Base-by-base conservation (phyloP, 2,888 invertebrate genomes). In the Halictus ligatus region DNA sequence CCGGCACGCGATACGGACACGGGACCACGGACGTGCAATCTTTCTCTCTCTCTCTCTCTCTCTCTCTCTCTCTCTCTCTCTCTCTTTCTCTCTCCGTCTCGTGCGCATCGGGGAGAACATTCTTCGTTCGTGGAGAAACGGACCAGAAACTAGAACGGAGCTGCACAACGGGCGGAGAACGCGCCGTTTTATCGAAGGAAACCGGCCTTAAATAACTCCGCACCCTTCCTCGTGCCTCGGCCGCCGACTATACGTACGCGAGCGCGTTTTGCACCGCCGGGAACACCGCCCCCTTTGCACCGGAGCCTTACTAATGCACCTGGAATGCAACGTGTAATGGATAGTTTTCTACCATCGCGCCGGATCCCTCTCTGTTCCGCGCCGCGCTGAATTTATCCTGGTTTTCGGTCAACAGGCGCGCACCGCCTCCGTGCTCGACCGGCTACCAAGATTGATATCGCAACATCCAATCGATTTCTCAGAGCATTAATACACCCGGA, bases 161-260 rank as follows among this genome's bases (percentile, higher is more conserved):
- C 60, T 77, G 46, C 69, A 50, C 35, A 72, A 71, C 60, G 78
- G n/a, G 72, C 67, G 67, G 18, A 46, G 43, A 72, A 75, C 86
- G 71, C 71, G 77, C 78, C 64, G 83, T 78, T 89, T 83, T 82
- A 84, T 83, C 81, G 89, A 75, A 78, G 75, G 80, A 86, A 83
- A 88, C 81, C 77, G 50, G 78, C 80, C 88, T 89, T 86, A 90
- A 90, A 89, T 86, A 86, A 85, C 84, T 74, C 71, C 43, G 10
- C 75, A 50, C 64, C 54, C 46, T 54, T 69, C 21, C 12, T 58
- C 40, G 75, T 46, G 54, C 71, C 64, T 54, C 40, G 29, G 43
- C 76, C 8, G 10, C 35, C 84, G 80, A 84, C 75, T 72, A 13
- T 54, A 76, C 40, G 69, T 69, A 73, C 67, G 79, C 69, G 72